Percentiles rank a stretch among this genome's conserved stretches.
Conservation (phyloP, 2,797 vertebrate species). For the Myotis planiceps region DNA sequence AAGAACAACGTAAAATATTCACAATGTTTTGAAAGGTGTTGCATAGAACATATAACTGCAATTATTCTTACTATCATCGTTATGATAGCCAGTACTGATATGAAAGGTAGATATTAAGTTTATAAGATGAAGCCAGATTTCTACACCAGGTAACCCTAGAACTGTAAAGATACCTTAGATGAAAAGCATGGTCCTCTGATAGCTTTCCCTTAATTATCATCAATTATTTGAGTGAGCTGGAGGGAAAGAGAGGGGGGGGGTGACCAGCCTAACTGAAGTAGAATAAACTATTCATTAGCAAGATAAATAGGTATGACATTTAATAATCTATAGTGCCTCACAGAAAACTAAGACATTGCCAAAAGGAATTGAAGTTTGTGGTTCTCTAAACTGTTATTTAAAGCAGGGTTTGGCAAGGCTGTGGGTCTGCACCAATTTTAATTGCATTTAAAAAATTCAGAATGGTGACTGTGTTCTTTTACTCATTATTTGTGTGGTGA, state of each 20-base stretch:
- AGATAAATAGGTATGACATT: slow-evolving; percentile 73
- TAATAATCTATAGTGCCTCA: slow-evolving; percentile 76
- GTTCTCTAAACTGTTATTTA: slow-evolving; percentile 82
- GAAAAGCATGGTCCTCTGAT: slow-evolving; percentile 34
- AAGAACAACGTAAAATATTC: slow-evolving; percentile 47
- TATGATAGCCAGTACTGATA: not conserved
- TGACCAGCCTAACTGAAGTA: slow-evolving; percentile 67
- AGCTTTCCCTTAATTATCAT: slow-evolving; percentile 57
- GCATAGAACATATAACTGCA: not conserved
- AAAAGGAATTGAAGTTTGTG: slow-evolving; percentile 81
- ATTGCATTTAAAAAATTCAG: slow-evolving; percentile 78
- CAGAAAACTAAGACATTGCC: slow-evolving; percentile 75
- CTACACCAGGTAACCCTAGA: not conserved
- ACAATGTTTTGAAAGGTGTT: slow-evolving; percentile 40
- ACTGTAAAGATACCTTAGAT: slow-evolving; percentile 39
- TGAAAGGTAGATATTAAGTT: slow-evolving; percentile 22
- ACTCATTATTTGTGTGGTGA: slow-evolving; percentile 57
- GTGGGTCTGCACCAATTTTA: slow-evolving; percentile 77
- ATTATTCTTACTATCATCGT: slow-evolving; percentile 12
- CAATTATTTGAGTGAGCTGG: slow-evolving; percentile 53
- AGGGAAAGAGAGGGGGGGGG: not conserved
- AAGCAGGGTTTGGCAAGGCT: slow-evolving; percentile 74
- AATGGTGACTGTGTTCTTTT: slow-evolving; percentile 63
- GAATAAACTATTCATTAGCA: slow-evolving; percentile 79
- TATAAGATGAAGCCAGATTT: slow-evolving; percentile 31